phyloP scores from a whole-genome alignment of 2,888 invertebrate genomes.

The Xylota segnis region DNA sequence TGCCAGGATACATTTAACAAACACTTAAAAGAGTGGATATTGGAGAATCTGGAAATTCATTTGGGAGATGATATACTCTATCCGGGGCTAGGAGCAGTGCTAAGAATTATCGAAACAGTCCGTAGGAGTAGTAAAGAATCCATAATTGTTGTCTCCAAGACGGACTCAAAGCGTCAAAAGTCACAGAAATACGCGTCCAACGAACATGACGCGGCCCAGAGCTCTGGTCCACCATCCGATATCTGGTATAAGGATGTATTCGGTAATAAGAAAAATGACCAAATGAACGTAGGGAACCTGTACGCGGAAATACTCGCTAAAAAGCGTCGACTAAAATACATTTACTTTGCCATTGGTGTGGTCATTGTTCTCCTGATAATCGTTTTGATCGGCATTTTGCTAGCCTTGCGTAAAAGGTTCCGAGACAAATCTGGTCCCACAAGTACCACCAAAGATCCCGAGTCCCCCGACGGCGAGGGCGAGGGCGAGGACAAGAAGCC shows the following conservation, averaged over 20 bases:
- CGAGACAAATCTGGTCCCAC: too few species aligned
- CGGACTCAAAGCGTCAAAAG: conserved; percentile 45
- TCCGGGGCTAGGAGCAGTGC: conserved; percentile 82
- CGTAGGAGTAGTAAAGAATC: conserved; percentile 45
- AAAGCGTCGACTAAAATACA: conserved; percentile 24
- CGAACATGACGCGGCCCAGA: neutral
- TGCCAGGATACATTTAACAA: conserved; percentile 80
- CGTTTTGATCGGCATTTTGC: conserved; percentile 24
- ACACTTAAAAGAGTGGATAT: conserved; percentile 81
- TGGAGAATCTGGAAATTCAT: conserved; percentile 81
- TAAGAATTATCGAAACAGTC: conserved; percentile 81
- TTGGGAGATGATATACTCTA: conserved; percentile 82
- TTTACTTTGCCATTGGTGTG: conserved; percentile 50
- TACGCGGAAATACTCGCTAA: neutral
- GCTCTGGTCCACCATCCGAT: neutral
- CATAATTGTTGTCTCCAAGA: neutral
- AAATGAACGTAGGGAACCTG: neutral
- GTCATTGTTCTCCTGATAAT: conserved; percentile 14
- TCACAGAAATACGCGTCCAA: neutral
- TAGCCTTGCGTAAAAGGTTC: neutral
- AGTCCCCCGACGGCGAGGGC: too few species aligned
- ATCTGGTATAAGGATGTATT: conserved; percentile 3
- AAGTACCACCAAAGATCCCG: neutral
- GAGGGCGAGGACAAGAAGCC: conserved; percentile 54
- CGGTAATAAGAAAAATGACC: neutral